These are phyloP conservation scores for Tadarida brasiliensis DNA, from an alignment of 2,797 vertebrate genomes.

Conservation along the genomic window DNA sequence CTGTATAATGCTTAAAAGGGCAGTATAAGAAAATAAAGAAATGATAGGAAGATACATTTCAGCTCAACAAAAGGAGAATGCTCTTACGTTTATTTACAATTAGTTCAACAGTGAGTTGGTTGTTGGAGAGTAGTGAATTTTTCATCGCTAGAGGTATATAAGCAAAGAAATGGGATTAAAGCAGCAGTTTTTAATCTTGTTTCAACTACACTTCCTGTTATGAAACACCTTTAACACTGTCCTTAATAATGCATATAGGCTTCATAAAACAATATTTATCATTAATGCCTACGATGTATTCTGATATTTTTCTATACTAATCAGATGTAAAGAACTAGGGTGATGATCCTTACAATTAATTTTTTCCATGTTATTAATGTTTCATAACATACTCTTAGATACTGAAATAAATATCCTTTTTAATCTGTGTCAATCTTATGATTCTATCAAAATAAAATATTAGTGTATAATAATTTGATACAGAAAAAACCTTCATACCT, in stretches of 20 bases:
- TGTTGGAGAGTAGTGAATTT: neutral
- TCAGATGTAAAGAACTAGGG: neutral
- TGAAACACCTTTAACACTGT: conserved; percentile 14
- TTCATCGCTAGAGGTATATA: neutral
- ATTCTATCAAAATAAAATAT: conserved; percentile 24
- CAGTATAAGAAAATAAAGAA: neutral
- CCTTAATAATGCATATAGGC: neutral
- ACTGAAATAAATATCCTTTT: neutral
- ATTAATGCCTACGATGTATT: neutral
- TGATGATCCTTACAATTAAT: neutral
- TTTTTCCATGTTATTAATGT: neutral
- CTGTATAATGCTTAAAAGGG: neutral
- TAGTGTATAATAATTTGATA: neutral
- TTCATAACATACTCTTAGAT: neutral
- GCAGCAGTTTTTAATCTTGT: neutral
- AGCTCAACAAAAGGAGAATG: neutral
- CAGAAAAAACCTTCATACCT: neutral
- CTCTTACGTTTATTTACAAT: neutral
- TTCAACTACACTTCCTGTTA: neutral
- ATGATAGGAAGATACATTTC: neutral
- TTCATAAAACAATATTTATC: neutral
- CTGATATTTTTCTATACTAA: neutral
- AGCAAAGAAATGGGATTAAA: neutral
- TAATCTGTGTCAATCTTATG: neutral
- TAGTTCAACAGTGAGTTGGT: neutral